Evolutionary conservation across 1,140 invertebrate species (phyloP), one percentile per base, ranked within the genome.

Genomic region (Meloidogyne hapla): DNA sequence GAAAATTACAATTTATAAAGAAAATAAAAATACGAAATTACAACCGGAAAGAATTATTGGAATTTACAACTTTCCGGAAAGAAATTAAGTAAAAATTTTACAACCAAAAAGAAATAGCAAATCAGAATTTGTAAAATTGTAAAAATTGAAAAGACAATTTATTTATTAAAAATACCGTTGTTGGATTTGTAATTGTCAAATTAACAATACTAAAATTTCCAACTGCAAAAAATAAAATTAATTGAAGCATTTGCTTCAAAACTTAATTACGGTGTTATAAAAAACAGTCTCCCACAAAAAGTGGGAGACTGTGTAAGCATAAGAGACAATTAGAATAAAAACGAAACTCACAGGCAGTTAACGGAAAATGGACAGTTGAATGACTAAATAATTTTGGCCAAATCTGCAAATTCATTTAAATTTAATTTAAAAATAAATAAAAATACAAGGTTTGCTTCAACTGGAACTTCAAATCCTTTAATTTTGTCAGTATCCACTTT

Each of bases 401-500:
- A 23, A 87, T 76, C 71, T 86, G 68, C 28, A 56, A 40, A 15
- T 61, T 71, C 10, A 15, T 72, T 10, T 12, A 42, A 42, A 42
- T 6, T 15, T 6, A 15, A 15, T 33, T 69, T 25, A 13, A 33
- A 13, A 21, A n/a, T 40, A 12, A 26, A 21, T 9, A 72, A 12
- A 69, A 13, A 69, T 26, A 73, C 71, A 21, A 73, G 56, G 26
- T 73, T 61, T 18, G 40, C 69, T 25, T 67, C 61, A n/a, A 67
- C 21, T 25, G 67, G 40, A 21, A 87, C 79, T 45, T 86, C 83
- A n/a, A 86, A 75, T 63, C 79, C 77, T 63, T 85, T 86, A 0
- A 81, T 91, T 89, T 92, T 91, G 61, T 91, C 92, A 1, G 92
- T 93, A 83, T 94, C 92, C 75, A 94, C 83, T 79, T 91, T 90